Evolutionary conservation across 2,888 invertebrate genomes (phyloP).

Genomic region (Tenthredo amoena): DNA sequence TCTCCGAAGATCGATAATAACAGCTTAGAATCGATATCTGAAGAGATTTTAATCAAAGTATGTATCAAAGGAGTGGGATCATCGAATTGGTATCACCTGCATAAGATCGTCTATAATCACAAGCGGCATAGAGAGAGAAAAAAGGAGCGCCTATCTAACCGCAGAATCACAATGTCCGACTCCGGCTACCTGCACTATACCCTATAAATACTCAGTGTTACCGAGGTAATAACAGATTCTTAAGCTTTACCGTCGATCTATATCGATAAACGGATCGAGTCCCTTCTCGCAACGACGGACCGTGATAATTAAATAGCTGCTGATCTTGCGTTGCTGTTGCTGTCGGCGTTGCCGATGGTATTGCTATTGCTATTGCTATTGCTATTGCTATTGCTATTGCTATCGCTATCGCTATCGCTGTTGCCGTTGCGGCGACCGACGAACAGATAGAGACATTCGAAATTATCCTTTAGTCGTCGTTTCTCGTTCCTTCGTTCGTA

Average conservation of each 20-base stretch:
- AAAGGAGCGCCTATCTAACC: background rate
- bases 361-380: background rate
- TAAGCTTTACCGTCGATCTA: conserved; percentile 63
- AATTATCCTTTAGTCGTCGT: conserved; percentile 13
- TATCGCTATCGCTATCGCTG: background rate
- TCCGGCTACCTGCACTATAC: conserved; percentile 3
- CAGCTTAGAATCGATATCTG: background rate
- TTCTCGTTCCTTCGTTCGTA: background rate
- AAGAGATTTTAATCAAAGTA: conserved; percentile 11
- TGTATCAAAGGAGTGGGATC: background rate
- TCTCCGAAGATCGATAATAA: conserved; percentile 1
- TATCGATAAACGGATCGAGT: conserved; percentile 54
- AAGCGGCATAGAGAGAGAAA: conserved; percentile 15
- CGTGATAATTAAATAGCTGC: conserved; percentile 48
- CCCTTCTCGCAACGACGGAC: conserved; percentile 19
- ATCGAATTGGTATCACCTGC: conserved; percentile 32
- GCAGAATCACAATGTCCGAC: conserved; percentile 27
- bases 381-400: background rate
- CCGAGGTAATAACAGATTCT: conserved; percentile 67
- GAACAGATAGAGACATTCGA: conserved; percentile 47
- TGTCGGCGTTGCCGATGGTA: background rate
- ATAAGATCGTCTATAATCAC: conserved; percentile 36
- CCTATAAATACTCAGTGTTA: conserved; percentile 67
- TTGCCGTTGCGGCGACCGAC: background rate
- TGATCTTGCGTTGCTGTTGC: background rate